phyloP scores from a whole-genome alignment of 2,888 invertebrate species.

The Priocnemis perturbator region DNA sequence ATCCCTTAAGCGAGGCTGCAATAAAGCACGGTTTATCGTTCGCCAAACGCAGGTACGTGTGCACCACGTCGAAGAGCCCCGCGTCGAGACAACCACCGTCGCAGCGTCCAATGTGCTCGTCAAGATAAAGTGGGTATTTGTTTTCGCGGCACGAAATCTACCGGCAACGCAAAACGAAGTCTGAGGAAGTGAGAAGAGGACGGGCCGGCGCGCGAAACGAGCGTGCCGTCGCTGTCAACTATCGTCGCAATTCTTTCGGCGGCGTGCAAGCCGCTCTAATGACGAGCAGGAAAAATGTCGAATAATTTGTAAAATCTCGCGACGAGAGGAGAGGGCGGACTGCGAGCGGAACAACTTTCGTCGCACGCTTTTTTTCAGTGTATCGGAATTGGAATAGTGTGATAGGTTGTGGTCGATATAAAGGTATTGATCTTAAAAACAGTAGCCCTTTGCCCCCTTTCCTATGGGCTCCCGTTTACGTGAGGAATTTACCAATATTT shows the following conservation, averaged over 20 bases:
- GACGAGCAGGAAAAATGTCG: background rate
- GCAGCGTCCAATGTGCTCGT: background rate
- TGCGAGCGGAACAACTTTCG: too few relatives aligned
- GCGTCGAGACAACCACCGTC: background rate
- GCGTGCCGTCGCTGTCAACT: too few relatives aligned
- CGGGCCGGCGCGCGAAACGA: background rate
- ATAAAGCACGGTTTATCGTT: slow-evolving; percentile 69
- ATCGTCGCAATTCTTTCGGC: background rate
- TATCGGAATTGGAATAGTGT: too few relatives aligned
- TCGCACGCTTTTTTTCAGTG: too few relatives aligned
- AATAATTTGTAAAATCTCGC: slow-evolving; percentile 2
- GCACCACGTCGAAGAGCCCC: slow-evolving; percentile 30
- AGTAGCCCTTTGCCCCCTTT: too few relatives aligned
- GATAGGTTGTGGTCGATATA: too few relatives aligned
- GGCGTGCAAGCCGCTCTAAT: slow-evolving; percentile 10
- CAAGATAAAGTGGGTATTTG: slow-evolving; percentile 39
- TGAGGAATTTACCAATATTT: too few relatives aligned
- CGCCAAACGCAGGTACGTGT: slow-evolving; percentile 51
- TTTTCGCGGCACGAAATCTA: slow-evolving; percentile 26
- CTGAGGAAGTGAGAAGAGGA: background rate
- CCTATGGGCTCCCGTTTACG: too few relatives aligned
- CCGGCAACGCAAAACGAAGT: background rate
- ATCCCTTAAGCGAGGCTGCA: slow-evolving; percentile 67
- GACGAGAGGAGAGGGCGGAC: too few relatives aligned
- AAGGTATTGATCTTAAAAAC: too few relatives aligned